A percentile compares a stretch with the other conserved stretches of the same genome.
Conservation (phyloP, 2,113 vertebrate species). For the Calonectris borealis region DNA sequence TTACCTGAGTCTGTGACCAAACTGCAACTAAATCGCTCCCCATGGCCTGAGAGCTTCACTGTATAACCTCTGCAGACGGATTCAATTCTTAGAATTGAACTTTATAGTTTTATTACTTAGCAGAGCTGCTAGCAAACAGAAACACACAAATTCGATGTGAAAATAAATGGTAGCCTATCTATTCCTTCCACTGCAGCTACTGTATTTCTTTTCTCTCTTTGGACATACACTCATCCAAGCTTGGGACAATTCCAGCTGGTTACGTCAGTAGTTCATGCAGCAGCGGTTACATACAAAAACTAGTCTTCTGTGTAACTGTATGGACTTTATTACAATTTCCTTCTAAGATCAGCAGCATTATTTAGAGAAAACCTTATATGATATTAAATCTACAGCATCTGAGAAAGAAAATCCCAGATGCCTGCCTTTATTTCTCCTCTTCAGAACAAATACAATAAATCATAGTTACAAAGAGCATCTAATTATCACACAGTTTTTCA, state of each 20-base stretch:
- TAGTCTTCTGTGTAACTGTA: neutral
- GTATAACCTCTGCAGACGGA: neutral
- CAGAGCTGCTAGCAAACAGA: neutral
- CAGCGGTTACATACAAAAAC: neutral
- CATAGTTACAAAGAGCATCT: neutral
- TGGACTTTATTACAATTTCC: neutral
- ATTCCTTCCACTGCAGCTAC: neutral
- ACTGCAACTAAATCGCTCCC: neutral
- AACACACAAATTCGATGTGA: neutral
- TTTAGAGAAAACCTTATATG: neutral
- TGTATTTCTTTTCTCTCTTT: conserved; percentile 33
- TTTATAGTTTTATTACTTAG: neutral
- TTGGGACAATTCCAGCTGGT: conserved; percentile 18
- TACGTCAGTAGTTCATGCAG: conserved; percentile 20
- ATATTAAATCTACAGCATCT: neutral
- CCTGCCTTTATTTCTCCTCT: neutral
- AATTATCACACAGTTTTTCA: neutral
- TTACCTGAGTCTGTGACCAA: neutral
- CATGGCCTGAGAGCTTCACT: neutral
- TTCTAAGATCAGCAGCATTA: conserved; percentile 13
- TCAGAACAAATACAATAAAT: neutral
- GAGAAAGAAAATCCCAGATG: conserved; percentile 12
- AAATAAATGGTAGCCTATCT: neutral
- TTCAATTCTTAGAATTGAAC: neutral
- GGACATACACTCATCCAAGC: conserved; percentile 38